These are phyloP conservation scores for Eulemur coronatus DNA, from an alignment of 2,797 vertebrate species.

Conservation along the genomic window DNA sequence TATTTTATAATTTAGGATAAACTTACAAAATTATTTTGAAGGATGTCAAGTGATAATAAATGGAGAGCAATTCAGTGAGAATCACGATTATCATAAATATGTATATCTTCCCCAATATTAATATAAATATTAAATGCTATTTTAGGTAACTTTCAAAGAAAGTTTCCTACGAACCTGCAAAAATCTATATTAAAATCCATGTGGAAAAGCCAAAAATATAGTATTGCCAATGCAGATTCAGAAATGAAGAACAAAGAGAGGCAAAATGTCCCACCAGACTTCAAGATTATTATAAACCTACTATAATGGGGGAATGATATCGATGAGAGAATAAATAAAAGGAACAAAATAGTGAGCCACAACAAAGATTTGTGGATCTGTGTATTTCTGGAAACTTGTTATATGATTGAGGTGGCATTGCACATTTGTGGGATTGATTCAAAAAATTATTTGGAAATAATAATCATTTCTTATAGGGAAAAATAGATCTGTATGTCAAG, in stretches of 20 bases:
- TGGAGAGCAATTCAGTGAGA: background rate
- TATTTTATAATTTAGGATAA: background rate
- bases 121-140: background rate
- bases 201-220: background rate
- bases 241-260: background rate
- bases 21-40: background rate
- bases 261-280: background rate
- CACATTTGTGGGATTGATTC: background rate
- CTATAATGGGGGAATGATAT: background rate
- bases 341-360: background rate
- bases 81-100: background rate
- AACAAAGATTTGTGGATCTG: background rate
- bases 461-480: background rate
- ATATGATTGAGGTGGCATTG: background rate
- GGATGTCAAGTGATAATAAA: background rate
- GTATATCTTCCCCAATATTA: background rate
- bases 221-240: background rate
- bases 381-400: background rate
- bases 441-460: background rate
- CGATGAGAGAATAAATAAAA: background rate
- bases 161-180: background rate
- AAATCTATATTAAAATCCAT: background rate
- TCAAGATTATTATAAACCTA: background rate
- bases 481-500: background rate
- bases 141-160: background rate